A percentile compares a stretch with the other conserved stretches of the same genome.
phyloP scores from a whole-genome alignment of 2,888 invertebrate genomes.

The Unio delphinus region DNA sequence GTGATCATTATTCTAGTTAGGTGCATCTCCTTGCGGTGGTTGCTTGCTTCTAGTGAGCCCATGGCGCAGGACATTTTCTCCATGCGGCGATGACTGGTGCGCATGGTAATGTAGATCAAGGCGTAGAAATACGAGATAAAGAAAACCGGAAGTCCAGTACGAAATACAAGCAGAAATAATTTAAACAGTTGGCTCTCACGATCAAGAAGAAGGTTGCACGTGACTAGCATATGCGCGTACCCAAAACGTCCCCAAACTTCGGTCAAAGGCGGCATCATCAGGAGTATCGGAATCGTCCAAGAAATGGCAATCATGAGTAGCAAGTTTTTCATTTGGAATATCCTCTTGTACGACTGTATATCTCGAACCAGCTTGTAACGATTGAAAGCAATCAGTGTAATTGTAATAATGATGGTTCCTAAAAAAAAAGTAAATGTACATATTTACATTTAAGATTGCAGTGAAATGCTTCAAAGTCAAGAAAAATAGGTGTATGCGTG shows the following conservation, averaged over 20 bases:
- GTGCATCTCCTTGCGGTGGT: constrained; percentile 36
- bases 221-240: constrained; percentile 82
- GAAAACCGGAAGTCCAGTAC: constrained; percentile 87
- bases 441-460: no score
- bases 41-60: constrained; percentile 6
- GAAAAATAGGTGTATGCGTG: no score
- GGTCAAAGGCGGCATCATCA: constrained; percentile 81
- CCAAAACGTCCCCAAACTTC: constrained; percentile 88
- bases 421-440: constrained; percentile 5
- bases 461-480: no score
- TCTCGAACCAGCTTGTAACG: constrained; percentile 46
- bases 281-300: constrained; percentile 84
- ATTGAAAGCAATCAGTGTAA: constrained; percentile 51
- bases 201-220: constrained; percentile 79
- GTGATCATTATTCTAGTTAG: constrained; percentile 89
- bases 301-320: constrained; percentile 84
- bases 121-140: constrained; percentile 90
- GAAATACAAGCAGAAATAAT: constrained; percentile 80
- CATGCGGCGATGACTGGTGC: constrained; percentile 30
- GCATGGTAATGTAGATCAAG: constrained; percentile 75
- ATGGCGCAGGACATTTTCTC: constrained; percentile 1
- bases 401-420: constrained; percentile 53
- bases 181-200: constrained; percentile 73
- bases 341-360: constrained; percentile 76
- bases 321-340: constrained; percentile 87